Base-by-base conservation (phyloP, 2,888 invertebrate genomes). In the Ganaspis brasiliensis region DNA sequence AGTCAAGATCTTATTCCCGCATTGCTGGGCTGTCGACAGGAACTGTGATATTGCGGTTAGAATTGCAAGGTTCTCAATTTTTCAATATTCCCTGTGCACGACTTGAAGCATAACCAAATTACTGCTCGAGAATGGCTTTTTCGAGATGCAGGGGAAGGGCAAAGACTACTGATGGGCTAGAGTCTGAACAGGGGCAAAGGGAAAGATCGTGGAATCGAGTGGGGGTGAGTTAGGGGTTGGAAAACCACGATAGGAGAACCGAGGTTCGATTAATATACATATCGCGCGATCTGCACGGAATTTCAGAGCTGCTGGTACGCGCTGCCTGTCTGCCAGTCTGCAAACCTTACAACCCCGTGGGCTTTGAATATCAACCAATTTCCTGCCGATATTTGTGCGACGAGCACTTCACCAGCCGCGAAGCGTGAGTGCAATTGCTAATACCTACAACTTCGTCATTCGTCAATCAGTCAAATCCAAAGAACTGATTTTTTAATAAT, bases 351-450 rank as follows among this genome's bases (percentile, higher is more conserved):
- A 87, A 84, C 84, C 87, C 86, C 86, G 84, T 88, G 84, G 84
- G 87, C 88, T 87, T 87, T 89, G 88, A 90, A 89, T 89, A 88
- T 90, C 90, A 88, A 89, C 86, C 90, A 90, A 90, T 89, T 89
- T 89, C 87, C 87, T 89, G 87, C 82, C 86, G 84, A 87, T 87
- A 87, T 88, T 88, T 87, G 84, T 84, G 82, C 84, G 86, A 87
- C 84, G 87, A 87, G 85, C 87, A 84, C 87, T 89, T 87, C 86
- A 86, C 85, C 83, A 81, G 78, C 82, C 82, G 81, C 83, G 85
- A 84, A 83, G 87, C 89, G 89, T 90, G 90, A 90, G 89, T 85
- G 88, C 88, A 88, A 89, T 90, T 83, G 87, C 80, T 89, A 89
- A 89, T 88, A 84, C 84, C 73, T 74, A 76, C 74, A 73, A 67